Evolutionary conservation across 2,797 vertebrate species (phyloP).

Genomic region (Florisuga fusca): DNA sequence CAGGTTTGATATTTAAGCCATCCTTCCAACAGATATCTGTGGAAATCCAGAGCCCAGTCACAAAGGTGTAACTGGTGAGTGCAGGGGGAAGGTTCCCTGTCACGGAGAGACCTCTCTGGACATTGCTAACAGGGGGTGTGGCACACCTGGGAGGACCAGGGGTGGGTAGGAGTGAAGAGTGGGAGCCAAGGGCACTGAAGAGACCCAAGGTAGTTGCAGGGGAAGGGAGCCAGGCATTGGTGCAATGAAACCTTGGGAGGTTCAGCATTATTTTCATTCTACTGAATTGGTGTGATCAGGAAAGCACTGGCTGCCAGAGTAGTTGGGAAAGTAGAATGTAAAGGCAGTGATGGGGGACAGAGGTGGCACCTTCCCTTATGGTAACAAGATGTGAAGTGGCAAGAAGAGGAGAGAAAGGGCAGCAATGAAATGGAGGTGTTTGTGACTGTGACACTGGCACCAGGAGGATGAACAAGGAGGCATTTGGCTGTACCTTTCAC

Average conservation of each 20-base stretch:
- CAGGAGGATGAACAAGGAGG: not conserved
- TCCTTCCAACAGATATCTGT: not conserved
- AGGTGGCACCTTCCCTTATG: not conserved
- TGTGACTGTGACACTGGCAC: not conserved
- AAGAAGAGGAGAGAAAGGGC: not conserved
- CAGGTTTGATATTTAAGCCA: not conserved
- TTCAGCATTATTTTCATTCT: not conserved
- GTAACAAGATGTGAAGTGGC: not conserved
- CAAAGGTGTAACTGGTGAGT: not conserved
- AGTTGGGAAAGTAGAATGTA: rapidly evolving
- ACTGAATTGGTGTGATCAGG: not conserved
- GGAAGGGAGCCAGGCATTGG: not conserved
- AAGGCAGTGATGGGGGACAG: not conserved
- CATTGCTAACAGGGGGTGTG: not conserved
- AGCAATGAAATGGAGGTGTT: not conserved
- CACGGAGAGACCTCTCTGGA: not conserved
- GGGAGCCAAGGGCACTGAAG: not conserved
- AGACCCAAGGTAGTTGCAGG: not conserved
- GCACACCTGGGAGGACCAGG: not conserved
- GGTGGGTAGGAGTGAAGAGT: rapidly evolving
- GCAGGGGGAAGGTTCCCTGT: not conserved
- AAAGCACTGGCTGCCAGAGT: not conserved
- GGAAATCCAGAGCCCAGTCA: not conserved
- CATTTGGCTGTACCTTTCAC: not conserved
- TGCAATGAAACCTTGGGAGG: not conserved